phyloP scores from a whole-genome alignment of 2,888 invertebrate genomes.

The Myopa testacea region DNA sequence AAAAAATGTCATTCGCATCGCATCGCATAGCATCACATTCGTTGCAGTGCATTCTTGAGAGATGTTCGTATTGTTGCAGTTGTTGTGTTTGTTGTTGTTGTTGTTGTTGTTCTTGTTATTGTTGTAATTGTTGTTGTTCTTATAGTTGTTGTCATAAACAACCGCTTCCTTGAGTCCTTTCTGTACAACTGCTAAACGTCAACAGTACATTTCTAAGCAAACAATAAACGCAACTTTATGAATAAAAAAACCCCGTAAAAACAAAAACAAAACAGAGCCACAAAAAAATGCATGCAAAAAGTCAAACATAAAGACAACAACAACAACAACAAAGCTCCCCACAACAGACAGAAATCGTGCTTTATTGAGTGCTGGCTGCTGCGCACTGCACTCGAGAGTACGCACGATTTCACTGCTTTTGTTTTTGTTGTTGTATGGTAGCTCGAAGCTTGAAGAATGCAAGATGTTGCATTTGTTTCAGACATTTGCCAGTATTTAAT shows the following conservation, averaged over 20 bases:
- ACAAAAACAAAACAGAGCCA: background rate
- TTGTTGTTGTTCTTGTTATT: slow-evolving; percentile 8
- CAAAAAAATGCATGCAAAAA: background rate
- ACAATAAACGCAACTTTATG: slow-evolving; percentile 34
- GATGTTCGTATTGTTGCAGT: slow-evolving; percentile 40
- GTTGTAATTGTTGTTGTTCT: background rate
- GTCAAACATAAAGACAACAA: background rate
- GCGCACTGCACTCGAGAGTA: background rate
- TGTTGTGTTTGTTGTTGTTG: slow-evolving; percentile 6
- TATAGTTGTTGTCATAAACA: background rate
- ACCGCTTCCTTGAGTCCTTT: background rate
- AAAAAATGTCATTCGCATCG: background rate
- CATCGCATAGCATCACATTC: slow-evolving; percentile 17
- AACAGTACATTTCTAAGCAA: slow-evolving; percentile 19
- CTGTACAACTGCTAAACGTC: background rate
- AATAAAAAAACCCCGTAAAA: background rate
- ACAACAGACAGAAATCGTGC: background rate
- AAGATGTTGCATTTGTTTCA: background rate
- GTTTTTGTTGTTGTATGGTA: background rate
- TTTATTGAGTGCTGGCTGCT: background rate
- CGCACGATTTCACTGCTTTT: background rate
- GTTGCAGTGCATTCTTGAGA: slow-evolving; percentile 1
- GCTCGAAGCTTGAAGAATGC: background rate
- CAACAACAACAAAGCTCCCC: background rate
- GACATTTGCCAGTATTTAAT: background rate